These are phyloP conservation scores for Balaeniceps rex DNA, from an alignment of 2,113 vertebrate species.

Conservation along the genomic window DNA sequence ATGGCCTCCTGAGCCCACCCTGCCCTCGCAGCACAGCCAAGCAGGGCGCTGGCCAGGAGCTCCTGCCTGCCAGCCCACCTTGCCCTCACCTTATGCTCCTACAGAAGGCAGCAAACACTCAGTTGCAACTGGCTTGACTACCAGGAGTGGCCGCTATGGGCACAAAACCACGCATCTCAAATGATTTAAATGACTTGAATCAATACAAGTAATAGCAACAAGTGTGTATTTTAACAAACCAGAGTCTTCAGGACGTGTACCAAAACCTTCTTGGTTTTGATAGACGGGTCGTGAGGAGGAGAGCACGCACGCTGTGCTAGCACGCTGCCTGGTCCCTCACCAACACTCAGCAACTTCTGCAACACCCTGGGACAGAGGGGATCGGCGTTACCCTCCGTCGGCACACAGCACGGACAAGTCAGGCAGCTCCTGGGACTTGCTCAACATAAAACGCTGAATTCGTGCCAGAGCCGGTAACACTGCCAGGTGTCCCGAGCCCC, in stretches of 20 bases:
- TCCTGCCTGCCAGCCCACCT: neutral
- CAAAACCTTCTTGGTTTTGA: neutral
- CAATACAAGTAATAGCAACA: accelerated
- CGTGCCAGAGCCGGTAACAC: neutral
- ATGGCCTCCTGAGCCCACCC: neutral
- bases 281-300: neutral
- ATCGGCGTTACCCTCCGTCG: neutral
- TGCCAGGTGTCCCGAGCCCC: neutral
- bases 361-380: neutral
- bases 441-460: neutral
- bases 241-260: neutral
- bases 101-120: neutral
- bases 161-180: neutral
- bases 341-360: neutral
- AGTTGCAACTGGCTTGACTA: neutral
- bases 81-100: neutral
- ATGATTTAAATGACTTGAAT: neutral
- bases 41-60: neutral
- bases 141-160: neutral
- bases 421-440: neutral
- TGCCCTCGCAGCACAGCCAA: neutral
- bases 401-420: neutral
- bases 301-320: neutral
- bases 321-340: neutral
- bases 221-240: neutral